Evolutionary conservation across 2,888 invertebrate genomes (phyloP).

Genomic region (Folsomia manolachei): DNA sequence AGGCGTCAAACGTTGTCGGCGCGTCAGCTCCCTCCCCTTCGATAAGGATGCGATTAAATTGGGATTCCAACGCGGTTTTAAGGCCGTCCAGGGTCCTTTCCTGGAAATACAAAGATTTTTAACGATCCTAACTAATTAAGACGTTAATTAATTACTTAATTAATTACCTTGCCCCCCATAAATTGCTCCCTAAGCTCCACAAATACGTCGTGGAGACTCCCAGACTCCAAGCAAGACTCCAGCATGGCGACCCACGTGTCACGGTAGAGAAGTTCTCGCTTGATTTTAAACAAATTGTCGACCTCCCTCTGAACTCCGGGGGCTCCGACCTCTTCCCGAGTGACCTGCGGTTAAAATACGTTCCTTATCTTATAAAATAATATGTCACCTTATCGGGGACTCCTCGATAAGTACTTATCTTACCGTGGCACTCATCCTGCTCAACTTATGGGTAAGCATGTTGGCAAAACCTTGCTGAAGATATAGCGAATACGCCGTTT

Average conservation of each 20-base stretch:
- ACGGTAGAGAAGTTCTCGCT: background rate
- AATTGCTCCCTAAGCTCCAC: background rate
- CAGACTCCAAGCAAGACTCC: background rate
- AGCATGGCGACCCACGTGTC: background rate
- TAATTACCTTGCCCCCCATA: background rate
- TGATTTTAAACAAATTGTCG: background rate
- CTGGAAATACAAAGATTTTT: too few species aligned
- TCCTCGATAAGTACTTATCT: background rate
- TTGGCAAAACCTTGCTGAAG: background rate
- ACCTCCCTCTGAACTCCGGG: background rate
- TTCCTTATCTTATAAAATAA: background rate
- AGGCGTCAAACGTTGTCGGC: background rate
- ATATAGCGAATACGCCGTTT: background rate
- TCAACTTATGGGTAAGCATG: background rate
- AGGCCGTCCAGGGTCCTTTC: background rate
- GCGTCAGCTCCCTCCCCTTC: background rate
- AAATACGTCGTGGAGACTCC: background rate
- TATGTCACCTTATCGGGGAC: too few species aligned
- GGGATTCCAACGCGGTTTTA: background rate
- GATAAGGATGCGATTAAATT: background rate
- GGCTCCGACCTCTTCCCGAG: background rate
- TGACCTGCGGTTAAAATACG: background rate
- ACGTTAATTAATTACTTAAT: too few species aligned
- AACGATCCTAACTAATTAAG: too few species aligned
- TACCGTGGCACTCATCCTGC: background rate